Evolutionary conservation across 2,797 vertebrate species (phyloP), one percentile per base, ranked within the genome.

Genomic region (Heteromormyrus szaboi): DNA sequence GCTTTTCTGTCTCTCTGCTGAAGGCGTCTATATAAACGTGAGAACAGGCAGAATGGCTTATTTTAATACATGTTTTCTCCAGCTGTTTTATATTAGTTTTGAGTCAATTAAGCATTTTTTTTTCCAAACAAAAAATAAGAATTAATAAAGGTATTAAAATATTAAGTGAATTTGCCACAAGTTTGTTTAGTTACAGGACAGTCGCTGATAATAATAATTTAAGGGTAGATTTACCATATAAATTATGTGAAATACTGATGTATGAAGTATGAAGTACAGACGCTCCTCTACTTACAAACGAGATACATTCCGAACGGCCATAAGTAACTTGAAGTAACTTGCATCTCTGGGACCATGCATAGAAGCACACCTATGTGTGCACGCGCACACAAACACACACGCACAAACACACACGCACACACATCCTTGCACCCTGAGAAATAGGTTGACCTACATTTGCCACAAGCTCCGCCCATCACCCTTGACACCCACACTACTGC

Each of bases 21-120:
- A 19, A 86, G 8, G 1, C 29, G 29, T 19, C 50, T 33, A 5
- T 86, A 37, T 54, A 50, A 6, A 2, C 19, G 50, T 86, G 51
- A 50, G n/a, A 19, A 88, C 17, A 11, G 86, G 54, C 2, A 9
- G 89, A 44, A 65, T 84, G 8, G 90, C 85, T 86, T n/a, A 11
- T 88, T 8, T 4, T 6, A 54, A 88, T 62, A 3, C 41, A n/a
- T 41, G 29, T 17, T 6, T 72, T 72, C 6, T 81, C 41, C 37
- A 4, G 76, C 41, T 7, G 37, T 81, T 81, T 81, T 81, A 17
- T 8, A n/a, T 7, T 19, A n/a, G 76, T 46, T 81, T 22, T 46
- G 76, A 81, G 76, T 81, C 19, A 46, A 81, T 81, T 81, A 81
- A 44, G 41, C 41, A n/a, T 46, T 46, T 79, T 79, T 79, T 79